Base-by-base conservation (phyloP, 1,140 invertebrate genomes). In the Scaptomyza pallida region DNA sequence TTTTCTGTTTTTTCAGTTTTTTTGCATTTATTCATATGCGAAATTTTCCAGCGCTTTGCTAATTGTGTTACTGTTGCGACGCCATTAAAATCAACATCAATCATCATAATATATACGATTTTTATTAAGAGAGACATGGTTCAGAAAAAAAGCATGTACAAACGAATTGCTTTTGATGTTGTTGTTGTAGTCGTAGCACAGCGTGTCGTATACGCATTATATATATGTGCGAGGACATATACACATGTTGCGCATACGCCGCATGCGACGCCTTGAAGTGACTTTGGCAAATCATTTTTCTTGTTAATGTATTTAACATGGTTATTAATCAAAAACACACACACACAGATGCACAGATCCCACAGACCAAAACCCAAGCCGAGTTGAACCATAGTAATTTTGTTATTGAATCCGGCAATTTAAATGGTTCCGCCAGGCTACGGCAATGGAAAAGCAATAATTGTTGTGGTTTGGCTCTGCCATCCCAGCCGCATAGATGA, bases 341-440 rank as follows among this genome's bases (percentile, higher is more conserved):
- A 35, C 10, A 41, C 43, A 43, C 12, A 23, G 33, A 63, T 1
- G 23, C 17, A 65, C 26, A 51, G 10, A 9, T 16, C 17, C 26
- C 10, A 15, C 19, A 41, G 9, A 52, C n/a, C 4, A 21, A 41
- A 9, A 16, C 50, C 12, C 33, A 54, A 17, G 26, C 51, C 17
- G 19, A 45, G 23, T 35, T 19, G 40, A 63, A 65, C 21, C 60
- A 54, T 57, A 65, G 76, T 59, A 55, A 75, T 72, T 75, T 55
- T 47, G 71, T 64, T 82, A 88, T 88, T 88, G 78, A 88, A 82
- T 77, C 67, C 67, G 47, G 72, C 82, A 81, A 81, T 82, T 86
- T 88, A 72, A 86, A 88, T 75, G 76, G 61, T 67, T 78, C 82
- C 74, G 44, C 8, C 56, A 69, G 55, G 54, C 44, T 44, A 19